phyloP scores from a whole-genome alignment of 2,797 vertebrate species.

The Oreortyx pictus region DNA sequence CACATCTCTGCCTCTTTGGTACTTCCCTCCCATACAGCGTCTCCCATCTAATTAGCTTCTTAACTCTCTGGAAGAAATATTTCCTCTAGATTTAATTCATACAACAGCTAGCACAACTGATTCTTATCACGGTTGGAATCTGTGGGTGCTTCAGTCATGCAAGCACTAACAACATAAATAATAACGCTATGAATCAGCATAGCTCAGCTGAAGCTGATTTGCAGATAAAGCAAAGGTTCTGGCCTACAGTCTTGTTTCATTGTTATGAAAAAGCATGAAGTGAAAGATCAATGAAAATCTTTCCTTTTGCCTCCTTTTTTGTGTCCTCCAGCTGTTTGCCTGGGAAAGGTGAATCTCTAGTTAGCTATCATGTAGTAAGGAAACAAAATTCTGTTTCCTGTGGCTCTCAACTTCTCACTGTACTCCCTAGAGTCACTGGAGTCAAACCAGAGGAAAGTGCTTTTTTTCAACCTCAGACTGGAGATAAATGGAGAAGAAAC shows the following conservation, averaged over 20 bases:
- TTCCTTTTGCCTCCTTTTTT: not conserved
- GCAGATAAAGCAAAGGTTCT: not conserved
- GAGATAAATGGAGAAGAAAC: not conserved
- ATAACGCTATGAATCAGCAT: not conserved
- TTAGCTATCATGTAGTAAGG: not conserved
- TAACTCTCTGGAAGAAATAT: not conserved
- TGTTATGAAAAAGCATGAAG: not conserved
- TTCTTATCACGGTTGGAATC: not conserved
- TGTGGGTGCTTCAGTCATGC: not conserved
- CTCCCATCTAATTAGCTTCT: not conserved
- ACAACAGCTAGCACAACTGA: not conserved
- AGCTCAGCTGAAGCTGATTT: not conserved
- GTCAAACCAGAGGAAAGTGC: not conserved
- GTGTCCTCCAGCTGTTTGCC: not conserved
- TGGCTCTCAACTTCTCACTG: not conserved
- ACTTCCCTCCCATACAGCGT: not conserved
- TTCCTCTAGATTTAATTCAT: not conserved
- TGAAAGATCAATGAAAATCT: not conserved
- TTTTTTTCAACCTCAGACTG: fast-evolving
- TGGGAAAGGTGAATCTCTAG: not conserved
- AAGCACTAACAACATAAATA: not conserved
- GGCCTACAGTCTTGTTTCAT: not conserved
- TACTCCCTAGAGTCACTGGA: not conserved
- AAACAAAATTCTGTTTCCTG: not conserved
- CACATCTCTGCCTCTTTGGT: not conserved